Evolutionary conservation across 2,888 invertebrate genomes (phyloP).

Genomic region (Penaeus monodon): DNA sequence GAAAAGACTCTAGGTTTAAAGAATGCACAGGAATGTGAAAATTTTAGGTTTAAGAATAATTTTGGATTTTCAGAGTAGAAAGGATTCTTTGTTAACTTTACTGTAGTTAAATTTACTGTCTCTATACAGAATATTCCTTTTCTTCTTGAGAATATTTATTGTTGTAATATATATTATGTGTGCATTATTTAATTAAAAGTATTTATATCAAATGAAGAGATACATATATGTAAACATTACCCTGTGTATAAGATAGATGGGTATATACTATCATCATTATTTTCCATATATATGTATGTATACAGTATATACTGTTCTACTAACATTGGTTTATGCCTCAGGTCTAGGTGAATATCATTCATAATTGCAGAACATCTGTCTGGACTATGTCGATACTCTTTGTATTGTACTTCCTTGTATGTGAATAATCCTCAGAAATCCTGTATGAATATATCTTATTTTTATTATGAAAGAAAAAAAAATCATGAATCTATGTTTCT

Average conservation of each 20-base stretch:
- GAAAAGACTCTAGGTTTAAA: conserved; percentile 34
- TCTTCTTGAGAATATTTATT: conserved; percentile 25
- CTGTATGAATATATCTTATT: conserved; percentile 30
- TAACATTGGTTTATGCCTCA: conserved; percentile 50
- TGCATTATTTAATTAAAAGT: conserved; percentile 41
- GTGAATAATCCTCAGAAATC: conserved; percentile 24
- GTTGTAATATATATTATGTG: conserved; percentile 36
- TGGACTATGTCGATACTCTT: conserved; percentile 52
- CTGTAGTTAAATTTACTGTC: conserved; percentile 25
- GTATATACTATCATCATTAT: no score
- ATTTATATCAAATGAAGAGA: conserved; percentile 43
- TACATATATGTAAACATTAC: conserved; percentile 46
- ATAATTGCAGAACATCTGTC: conserved; percentile 44
- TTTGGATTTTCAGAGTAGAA: conserved; percentile 3
- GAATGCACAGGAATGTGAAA: conserved; percentile 25
- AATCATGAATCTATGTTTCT: background rate
- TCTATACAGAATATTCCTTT: conserved; percentile 29
- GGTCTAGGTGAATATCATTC: conserved; percentile 43
- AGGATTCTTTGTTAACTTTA: conserved; percentile 9
- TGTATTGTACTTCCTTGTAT: conserved; percentile 42
- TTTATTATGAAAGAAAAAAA: conserved; percentile 14
- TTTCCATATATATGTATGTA: background rate
- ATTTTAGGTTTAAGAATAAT: conserved; percentile 33
- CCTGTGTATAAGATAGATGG: conserved; percentile 45
- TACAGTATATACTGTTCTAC: conserved; percentile 49